phyloP scores from a whole-genome alignment of 2,797 vertebrate species.

The Chanos chanos region DNA sequence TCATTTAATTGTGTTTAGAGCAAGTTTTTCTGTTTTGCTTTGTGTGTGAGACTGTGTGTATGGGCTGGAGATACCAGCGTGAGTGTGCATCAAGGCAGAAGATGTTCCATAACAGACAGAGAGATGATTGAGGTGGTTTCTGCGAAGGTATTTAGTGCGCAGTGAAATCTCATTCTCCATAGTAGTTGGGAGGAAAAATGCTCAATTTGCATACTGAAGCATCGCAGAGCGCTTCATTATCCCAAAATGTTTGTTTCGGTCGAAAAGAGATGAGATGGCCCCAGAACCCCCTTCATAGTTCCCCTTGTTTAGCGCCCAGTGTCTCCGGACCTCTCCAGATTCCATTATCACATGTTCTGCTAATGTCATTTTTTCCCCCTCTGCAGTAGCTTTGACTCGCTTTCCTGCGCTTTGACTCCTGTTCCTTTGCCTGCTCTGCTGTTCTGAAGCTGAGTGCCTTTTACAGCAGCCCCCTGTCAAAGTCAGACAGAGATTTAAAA shows the following conservation, averaged over 20 bases:
- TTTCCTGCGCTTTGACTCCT: constrained; percentile 58
- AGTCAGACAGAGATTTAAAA: too few species aligned
- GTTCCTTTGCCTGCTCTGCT: constrained; percentile 41
- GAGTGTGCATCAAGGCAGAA: too few species aligned
- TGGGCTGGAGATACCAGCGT: too few species aligned
- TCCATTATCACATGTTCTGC: constrained; percentile 50
- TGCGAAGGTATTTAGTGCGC: constrained; percentile 13
- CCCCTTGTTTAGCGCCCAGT: constrained; percentile 21
- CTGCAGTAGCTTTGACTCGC: constrained; percentile 55
- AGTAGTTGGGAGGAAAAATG: constrained; percentile 23
- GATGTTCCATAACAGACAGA: too few species aligned
- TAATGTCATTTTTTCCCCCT: constrained; percentile 67
- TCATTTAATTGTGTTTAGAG: too few species aligned
- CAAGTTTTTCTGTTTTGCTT: too few species aligned
- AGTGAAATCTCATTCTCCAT: constrained; percentile 9
- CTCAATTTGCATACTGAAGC: not conserved
- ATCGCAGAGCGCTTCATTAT: constrained; percentile 26
- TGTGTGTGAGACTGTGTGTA: too few species aligned
- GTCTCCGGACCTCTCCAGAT: not conserved
- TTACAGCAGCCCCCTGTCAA: too few species aligned
- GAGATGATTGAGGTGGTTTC: too few species aligned
- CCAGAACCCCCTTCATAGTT: not conserved
- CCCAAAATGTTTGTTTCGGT: not conserved
- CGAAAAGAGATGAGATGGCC: constrained; percentile 18
- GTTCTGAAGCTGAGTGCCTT: constrained; percentile 31